Percentiles rank a stretch among this genome's conserved stretches.
These are phyloP conservation scores for Nerophis lumbriciformis DNA, from an alignment of 2,113 vertebrate genomes.

Conservation along the genomic window DNA sequence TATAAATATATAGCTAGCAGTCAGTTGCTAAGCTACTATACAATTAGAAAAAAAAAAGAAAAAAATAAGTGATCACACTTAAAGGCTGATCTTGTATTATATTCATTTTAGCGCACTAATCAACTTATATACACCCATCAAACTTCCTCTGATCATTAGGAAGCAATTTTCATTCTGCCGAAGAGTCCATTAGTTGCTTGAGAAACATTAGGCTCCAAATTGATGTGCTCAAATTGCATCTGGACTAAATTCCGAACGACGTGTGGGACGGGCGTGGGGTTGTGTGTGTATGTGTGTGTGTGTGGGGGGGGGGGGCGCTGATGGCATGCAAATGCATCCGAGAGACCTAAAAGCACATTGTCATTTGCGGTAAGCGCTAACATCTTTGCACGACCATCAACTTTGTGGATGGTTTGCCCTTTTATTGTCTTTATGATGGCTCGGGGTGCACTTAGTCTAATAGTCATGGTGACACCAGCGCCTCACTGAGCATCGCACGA, in stretches of 20 bases:
- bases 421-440: slow-evolving; percentile 51
- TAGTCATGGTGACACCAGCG: slow-evolving; percentile 56
- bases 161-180: slow-evolving; percentile 72
- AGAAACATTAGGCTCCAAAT: slow-evolving; percentile 66
- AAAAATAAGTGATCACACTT: slow-evolving; percentile 52
- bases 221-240: slow-evolving; percentile 69
- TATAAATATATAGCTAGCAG: slow-evolving; percentile 25
- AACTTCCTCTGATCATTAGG: slow-evolving; percentile 72
- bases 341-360: slow-evolving; percentile 56
- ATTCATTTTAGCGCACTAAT: slow-evolving; percentile 68
- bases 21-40: slow-evolving; percentile 6
- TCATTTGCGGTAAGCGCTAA: slow-evolving; percentile 31
- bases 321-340: slow-evolving; percentile 64
- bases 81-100: slow-evolving; percentile 66
- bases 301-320: slow-evolving; percentile 12
- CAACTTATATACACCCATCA: slow-evolving; percentile 71
- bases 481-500: slow-evolving; percentile 61
- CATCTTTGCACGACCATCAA: slow-evolving; percentile 43
- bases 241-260: slow-evolving; percentile 64
- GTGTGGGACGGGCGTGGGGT: slow-evolving; percentile 17
- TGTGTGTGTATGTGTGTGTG: too few relatives aligned
- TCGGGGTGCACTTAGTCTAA: slow-evolving; percentile 40
- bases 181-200: slow-evolving; percentile 70
- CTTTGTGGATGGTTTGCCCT: slow-evolving; percentile 42
- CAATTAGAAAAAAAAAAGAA: slow-evolving; percentile 23